Conservation (phyloP, 2,888 invertebrate species). For the Phrixothrix hirtus region DNA sequence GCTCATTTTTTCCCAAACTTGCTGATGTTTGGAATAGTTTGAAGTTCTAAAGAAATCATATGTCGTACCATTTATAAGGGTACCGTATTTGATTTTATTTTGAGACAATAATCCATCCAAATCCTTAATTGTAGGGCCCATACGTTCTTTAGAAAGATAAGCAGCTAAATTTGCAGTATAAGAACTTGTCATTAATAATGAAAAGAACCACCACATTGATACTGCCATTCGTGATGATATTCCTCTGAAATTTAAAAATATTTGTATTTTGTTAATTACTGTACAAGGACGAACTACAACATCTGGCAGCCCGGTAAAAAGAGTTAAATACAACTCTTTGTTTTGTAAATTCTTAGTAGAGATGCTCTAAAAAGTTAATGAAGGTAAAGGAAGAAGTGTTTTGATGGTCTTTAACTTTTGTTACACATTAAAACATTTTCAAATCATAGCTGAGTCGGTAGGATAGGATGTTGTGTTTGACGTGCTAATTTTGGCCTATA, state of each 20-base stretch:
- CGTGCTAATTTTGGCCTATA: no score
- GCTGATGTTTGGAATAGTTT: constrained; percentile 37
- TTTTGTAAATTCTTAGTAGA: no score
- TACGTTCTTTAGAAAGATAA: constrained; percentile 85
- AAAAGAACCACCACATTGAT: constrained; percentile 94
- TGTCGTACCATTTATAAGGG: constrained; percentile 87
- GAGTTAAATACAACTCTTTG: no score
- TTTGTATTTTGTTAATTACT: no score
- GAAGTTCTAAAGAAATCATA: constrained; percentile 75
- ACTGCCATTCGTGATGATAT: constrained; percentile 86
- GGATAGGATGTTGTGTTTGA: no score
- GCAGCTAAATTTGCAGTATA: constrained; percentile 95
- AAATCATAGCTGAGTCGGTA: no score
- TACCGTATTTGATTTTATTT: constrained; percentile 94
- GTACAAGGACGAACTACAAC: no score
- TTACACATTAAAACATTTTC: no score
- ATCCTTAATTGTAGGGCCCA: constrained; percentile 85
- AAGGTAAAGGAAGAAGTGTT: no score
- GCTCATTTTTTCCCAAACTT: constrained; percentile 65
- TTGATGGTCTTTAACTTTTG: no score
- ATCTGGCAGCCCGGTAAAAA: no score
- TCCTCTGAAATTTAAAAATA: constrained; percentile 72
- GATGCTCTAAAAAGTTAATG: no score
- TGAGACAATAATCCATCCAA: constrained; percentile 92
- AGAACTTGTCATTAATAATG: constrained; percentile 87